Conservation (phyloP, 2,797 vertebrate species). For the Bovichtus variegatus region DNA sequence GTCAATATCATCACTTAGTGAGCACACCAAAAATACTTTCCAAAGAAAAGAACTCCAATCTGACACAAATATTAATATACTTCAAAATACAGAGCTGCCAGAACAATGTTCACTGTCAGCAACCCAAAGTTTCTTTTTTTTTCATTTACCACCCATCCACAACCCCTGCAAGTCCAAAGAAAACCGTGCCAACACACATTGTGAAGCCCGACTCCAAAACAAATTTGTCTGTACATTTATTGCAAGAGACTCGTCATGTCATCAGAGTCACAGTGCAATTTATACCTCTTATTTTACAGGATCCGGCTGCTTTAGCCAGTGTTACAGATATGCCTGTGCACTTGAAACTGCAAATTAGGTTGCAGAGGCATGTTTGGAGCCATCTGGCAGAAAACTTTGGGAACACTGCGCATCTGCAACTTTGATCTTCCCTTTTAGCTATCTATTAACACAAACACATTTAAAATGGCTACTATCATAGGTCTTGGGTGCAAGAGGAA, state of each 20-base stretch:
- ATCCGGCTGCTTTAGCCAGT: slow-evolving; percentile 38
- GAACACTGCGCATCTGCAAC: slow-evolving; percentile 35
- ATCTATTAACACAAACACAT: slow-evolving; percentile 64
- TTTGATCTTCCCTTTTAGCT: slow-evolving; percentile 48
- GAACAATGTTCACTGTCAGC: slow-evolving; percentile 24
- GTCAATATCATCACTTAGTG: slow-evolving; percentile 53
- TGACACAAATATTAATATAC: slow-evolving; percentile 46
- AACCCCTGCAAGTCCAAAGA: slow-evolving; percentile 28
- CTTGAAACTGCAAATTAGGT: slow-evolving; percentile 51
- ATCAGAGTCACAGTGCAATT: slow-evolving; percentile 58
- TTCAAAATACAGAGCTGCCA: slow-evolving; percentile 46
- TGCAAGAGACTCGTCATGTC: slow-evolving; percentile 69
- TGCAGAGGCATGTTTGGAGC: slow-evolving; percentile 43
- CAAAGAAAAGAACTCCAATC: slow-evolving; percentile 37
- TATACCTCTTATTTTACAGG: slow-evolving; percentile 54
- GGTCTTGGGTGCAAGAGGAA: slow-evolving; percentile 61
- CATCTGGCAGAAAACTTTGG: slow-evolving; percentile 45
- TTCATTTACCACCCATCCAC: slow-evolving; percentile 14
- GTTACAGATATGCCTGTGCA: slow-evolving; percentile 28
- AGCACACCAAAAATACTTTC: slow-evolving; percentile 53
- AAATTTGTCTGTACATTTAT: slow-evolving; percentile 75
- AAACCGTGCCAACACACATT: slow-evolving; percentile 31
- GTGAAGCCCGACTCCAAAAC: slow-evolving; percentile 43
- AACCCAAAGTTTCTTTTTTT: slow-evolving; percentile 12
- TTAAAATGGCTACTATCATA: slow-evolving; percentile 66